phyloP scores from a whole-genome alignment of 1,140 invertebrate genomes.

The Sinonovacula constricta region DNA sequence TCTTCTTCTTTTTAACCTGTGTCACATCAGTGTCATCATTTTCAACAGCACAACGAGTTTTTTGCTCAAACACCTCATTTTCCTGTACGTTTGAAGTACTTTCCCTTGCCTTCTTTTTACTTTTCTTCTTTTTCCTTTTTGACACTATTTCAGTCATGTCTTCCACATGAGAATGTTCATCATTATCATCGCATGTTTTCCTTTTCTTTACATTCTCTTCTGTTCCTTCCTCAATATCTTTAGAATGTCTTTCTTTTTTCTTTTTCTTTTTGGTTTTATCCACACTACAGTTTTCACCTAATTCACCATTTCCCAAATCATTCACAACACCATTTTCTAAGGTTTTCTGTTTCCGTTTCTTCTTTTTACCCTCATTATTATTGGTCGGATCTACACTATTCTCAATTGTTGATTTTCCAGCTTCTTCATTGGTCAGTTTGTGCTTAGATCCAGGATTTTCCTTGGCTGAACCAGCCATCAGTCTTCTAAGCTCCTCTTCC shows the following conservation, averaged over 20 bases:
- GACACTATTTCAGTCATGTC: neutral
- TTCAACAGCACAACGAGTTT: too few species aligned
- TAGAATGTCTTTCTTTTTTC: neutral
- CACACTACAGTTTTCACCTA: neutral
- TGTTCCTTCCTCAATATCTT: neutral
- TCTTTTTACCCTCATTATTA: constrained; percentile 31
- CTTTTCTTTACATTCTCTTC: constrained; percentile 1
- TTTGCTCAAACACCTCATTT: too few species aligned
- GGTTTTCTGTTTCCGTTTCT: constrained; percentile 13
- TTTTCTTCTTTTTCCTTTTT: constrained; percentile 22
- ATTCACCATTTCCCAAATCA: neutral
- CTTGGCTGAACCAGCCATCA: constrained; percentile 8
- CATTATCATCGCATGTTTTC: neutral
- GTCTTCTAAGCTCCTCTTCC: constrained; percentile 74
- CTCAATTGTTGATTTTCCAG: neutral
- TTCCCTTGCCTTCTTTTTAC: constrained; percentile 19
- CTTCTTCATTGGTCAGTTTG: neutral
- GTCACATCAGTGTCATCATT: too few species aligned
- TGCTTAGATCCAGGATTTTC: neutral
- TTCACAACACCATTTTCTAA: neutral
- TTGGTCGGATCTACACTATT: neutral
- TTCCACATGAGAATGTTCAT: neutral
- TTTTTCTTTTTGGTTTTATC: neutral
- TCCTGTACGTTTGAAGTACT: neutral
- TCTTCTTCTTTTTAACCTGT: too few species aligned